Percentiles rank a stretch among this genome's conserved stretches.
phyloP scores from a whole-genome alignment of 2,797 vertebrate species.

The Acanthornis magna region DNA sequence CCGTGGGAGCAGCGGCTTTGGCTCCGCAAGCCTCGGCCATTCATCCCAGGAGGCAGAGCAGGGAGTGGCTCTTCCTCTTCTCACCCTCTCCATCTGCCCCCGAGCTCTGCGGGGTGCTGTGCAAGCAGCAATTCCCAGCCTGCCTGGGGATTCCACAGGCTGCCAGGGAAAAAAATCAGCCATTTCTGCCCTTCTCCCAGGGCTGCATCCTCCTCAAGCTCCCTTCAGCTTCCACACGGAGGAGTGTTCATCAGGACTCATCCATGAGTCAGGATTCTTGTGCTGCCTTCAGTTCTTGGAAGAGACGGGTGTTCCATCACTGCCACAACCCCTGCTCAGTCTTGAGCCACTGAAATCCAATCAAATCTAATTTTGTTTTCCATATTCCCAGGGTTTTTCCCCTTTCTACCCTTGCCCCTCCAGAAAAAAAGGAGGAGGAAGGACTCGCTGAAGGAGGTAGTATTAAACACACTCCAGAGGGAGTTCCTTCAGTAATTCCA shows the following conservation, averaged over 20 bases:
- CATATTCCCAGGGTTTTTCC: background rate
- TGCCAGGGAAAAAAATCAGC: background rate
- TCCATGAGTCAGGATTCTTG: background rate
- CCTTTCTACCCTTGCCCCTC: background rate
- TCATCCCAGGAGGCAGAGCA: background rate
- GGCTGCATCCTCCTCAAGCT: accelerated
- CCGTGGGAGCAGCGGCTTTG: background rate
- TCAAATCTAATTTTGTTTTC: background rate
- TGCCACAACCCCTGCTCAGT: background rate
- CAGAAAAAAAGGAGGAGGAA: background rate
- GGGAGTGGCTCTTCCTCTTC: background rate
- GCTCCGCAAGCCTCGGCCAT: background rate
- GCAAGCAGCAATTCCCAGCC: background rate
- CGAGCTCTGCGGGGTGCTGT: background rate
- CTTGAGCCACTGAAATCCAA: background rate
- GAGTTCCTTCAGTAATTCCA: background rate
- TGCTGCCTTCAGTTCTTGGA: background rate
- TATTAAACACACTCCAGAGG: background rate
- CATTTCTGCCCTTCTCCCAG: background rate
- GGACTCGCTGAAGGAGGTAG: background rate
- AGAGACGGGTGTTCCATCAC: accelerated
- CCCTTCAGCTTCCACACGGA: background rate
- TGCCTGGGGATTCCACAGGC: background rate
- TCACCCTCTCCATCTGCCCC: background rate
- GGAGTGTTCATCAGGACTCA: background rate